phyloP scores from a whole-genome alignment of 1,140 invertebrate genomes.

The Drosophila neocordata region DNA sequence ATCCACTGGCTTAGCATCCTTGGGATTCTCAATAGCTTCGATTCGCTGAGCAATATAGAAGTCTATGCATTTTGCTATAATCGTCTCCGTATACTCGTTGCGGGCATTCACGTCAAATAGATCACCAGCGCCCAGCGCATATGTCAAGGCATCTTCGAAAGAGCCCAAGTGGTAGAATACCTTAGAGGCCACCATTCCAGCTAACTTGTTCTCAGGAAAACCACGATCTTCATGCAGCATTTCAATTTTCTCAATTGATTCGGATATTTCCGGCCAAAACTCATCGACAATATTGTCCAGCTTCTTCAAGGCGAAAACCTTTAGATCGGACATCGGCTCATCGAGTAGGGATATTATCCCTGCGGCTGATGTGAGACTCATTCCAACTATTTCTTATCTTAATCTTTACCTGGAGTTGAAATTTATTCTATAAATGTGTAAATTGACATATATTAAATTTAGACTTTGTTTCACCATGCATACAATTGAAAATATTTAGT shows the following conservation, averaged over 20 bases:
- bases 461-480: neutral
- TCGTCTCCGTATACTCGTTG: constrained; percentile 98
- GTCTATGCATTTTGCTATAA: constrained; percentile 97
- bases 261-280: constrained; percentile 99
- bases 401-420: constrained; percentile 41
- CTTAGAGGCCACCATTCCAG: constrained; percentile 98
- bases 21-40: constrained; percentile 86
- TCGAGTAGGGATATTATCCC: constrained; percentile 98
- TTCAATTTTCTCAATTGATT: constrained; percentile 98
- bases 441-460: constrained; percentile 50
- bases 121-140: constrained; percentile 95
- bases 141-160: constrained; percentile 97
- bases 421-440: constrained; percentile 51
- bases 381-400: constrained; percentile 37
- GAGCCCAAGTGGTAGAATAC: constrained; percentile 99
- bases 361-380: constrained; percentile 86
- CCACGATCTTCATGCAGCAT: constrained; percentile 96
- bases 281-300: constrained; percentile 97
- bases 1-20: constrained; percentile 90
- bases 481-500: constrained; percentile 4
- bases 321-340: constrained; percentile 95
- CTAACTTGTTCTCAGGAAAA: constrained; percentile 95
- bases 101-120: constrained; percentile 96
- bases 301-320: constrained; percentile 95
- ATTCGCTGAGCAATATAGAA: constrained; percentile 95